Conservation (phyloP, 2,888 invertebrate species). For the Myopa testacea region DNA sequence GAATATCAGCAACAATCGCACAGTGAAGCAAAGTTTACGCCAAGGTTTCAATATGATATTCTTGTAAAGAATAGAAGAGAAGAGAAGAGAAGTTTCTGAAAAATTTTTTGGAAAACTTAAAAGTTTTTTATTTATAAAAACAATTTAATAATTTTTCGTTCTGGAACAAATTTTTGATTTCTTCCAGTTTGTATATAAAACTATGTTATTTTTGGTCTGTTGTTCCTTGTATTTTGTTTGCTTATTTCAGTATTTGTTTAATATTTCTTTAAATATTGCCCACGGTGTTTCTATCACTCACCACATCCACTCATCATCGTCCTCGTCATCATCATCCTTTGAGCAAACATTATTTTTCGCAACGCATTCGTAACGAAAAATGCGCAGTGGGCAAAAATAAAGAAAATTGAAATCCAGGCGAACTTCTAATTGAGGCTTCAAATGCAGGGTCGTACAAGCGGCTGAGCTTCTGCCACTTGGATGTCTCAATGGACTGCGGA, state of each 20-base stretch:
- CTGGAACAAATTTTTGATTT: neutral
- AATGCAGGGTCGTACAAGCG: constrained; percentile 33
- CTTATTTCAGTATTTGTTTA: neutral
- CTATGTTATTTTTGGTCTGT: no score
- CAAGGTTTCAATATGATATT: neutral
- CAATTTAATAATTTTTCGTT: no score
- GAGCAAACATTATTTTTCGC: constrained; percentile 47
- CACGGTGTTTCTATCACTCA: constrained; percentile 20
- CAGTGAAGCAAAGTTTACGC: constrained; percentile 29
- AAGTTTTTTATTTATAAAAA: no score
- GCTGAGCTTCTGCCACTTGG: constrained; percentile 27
- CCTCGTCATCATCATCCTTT: constrained; percentile 39
- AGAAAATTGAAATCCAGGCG: constrained; percentile 45
- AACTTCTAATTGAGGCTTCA: constrained; percentile 49
- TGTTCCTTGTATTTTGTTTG: neutral
- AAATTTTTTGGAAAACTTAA: no score
- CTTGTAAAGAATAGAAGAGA: neutral
- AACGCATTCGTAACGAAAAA: constrained; percentile 36
- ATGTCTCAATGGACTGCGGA: constrained; percentile 44
- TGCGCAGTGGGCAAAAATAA: constrained; percentile 49
- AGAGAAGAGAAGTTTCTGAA: no score
- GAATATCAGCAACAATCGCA: constrained; percentile 52
- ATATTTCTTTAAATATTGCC: neutral
- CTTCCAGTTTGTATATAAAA: no score
- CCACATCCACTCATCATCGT: constrained; percentile 7